Base-by-base conservation (phyloP, 2,113 vertebrate species). In the Caranx melampygus region DNA sequence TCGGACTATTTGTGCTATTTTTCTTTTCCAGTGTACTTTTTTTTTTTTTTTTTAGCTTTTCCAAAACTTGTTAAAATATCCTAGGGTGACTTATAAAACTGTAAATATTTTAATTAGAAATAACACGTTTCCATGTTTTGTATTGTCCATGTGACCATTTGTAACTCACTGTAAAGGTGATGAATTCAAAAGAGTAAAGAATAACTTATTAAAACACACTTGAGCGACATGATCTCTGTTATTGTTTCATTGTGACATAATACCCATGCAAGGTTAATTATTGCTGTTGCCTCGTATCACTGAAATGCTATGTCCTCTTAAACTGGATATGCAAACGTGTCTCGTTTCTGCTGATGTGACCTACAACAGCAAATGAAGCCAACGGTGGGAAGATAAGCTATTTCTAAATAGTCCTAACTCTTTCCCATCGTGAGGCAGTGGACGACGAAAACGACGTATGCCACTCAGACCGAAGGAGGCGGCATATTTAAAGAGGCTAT, bases 91-190 rank as follows among this genome's bases (percentile, higher is more conserved):
- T 55, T 52, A 58, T 35, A 42, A 2, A 49, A 26, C 2, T 82
- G 83, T 82, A 66, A 67, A 60, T 87, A 79, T 69, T 70, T 69
- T 1, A 57, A 47, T 52, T 64, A 47, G 2, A 51, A 75, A 73
- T 55, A 0, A 34, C n/a, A 34, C 20, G 1, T 49, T 74, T 44
- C 57, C 1, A 40, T 54, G 20, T 81, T 85, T 79, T 60, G n/a
- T 83, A 72, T 69, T 37, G 57, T 47, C 21, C 21, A 69, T 21
- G 33, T 40, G 18, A 68, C 20, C 65, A 2, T 68, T 75, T 82
- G 33, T 68, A 63, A 63, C 4, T 71, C 4, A 40, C 16, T 65
- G 13, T 66, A 21, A 75, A 83, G 13, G 31, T 77, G 6, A 71
- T 47, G 52, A 63, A 60, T 45, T 61, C 14, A 65, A 21, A 31